These are phyloP conservation scores for Lumbricus terrestris DNA, from an alignment of 2,888 invertebrate genomes.

Conservation along the genomic window DNA sequence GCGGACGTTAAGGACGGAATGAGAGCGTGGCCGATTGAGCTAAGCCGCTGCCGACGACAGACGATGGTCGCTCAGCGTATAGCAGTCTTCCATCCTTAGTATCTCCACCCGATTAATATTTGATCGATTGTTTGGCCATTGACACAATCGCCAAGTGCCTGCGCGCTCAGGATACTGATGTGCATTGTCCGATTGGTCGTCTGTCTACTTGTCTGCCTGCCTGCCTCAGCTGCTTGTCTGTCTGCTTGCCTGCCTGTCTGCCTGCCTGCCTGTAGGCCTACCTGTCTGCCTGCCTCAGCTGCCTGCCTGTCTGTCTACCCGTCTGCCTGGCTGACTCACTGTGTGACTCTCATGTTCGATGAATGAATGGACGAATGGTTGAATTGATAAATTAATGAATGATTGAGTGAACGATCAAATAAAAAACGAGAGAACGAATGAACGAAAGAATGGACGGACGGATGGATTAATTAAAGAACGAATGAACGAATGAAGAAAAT, in stretches of 20 bases:
- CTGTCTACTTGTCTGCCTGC: background rate
- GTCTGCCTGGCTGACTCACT: background rate
- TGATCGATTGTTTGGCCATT: background rate
- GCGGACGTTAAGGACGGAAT: background rate
- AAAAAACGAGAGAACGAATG: too few species aligned
- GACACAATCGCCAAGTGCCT: conserved; percentile 12
- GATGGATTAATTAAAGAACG: too few species aligned
- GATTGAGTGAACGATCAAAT: too few species aligned
- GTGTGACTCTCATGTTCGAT: background rate
- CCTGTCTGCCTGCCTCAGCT: background rate
- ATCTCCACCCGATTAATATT: conserved; percentile 13
- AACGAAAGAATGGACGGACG: too few species aligned
- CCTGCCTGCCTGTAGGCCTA: background rate
- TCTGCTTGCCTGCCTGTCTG: background rate
- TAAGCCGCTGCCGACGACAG: background rate
- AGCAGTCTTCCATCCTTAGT: conserved; percentile 11
- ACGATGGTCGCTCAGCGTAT: background rate
- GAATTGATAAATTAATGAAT: too few species aligned
- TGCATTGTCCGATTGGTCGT: background rate
- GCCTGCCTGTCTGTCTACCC: too few species aligned
- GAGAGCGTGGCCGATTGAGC: background rate
- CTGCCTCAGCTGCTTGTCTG: too few species aligned
- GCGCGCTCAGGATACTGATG: conserved; percentile 10
- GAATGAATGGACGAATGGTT: too few species aligned
- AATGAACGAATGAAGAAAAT: too few species aligned